Evolutionary conservation across 2,888 invertebrate genomes (phyloP), one percentile per base, ranked within the genome.

Genomic region (Nephrotoma guestfalica): DNA sequence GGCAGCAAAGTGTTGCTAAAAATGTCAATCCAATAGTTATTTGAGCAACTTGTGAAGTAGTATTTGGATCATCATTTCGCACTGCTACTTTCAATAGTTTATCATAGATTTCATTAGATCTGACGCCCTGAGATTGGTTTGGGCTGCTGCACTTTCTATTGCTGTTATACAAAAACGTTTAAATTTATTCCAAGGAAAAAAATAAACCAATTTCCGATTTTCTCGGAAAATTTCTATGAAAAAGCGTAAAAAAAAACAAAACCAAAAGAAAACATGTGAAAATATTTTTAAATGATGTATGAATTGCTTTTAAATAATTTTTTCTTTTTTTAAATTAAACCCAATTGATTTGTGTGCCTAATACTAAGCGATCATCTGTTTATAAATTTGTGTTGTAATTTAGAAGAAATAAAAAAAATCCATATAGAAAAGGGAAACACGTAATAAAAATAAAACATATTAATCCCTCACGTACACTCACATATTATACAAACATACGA

Each of bases 401-500:
- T 71, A 9, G 30, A 71, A 71, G 9, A 30, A 30, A 57, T 18
- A 57, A 57, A 6, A 57, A 30, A 71, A 71, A n/a, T 71, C 30
- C 30, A 30, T 30, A 71, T 30, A 30, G 71, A 71, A 30, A 30
- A 30, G 30, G 71, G 9, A 11, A 18, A 71, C 30, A 71, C 71
- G 71, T 71, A 71, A 6, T 51, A 15, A 71, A 71, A 18, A 71
- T 71, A 30, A 71, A 71, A 18, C 71, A 30, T 3, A 30, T 18
- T 30, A 84, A 84, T 18, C 87, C 88, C 45, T 84, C 86, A 84
- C 84, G 7, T 41, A 41, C 84, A 41, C 86, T 71, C 87, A 51
- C 86, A 86, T 57, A 87, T 83, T 71, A 51, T 85, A 41, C 43
- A 87, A 84, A 84, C n/a, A 84, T n/a, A 84, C 42, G 30, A 71